Base-by-base conservation (phyloP, 2,888 invertebrate species). In the Mesodorylaimus sp. region DNA sequence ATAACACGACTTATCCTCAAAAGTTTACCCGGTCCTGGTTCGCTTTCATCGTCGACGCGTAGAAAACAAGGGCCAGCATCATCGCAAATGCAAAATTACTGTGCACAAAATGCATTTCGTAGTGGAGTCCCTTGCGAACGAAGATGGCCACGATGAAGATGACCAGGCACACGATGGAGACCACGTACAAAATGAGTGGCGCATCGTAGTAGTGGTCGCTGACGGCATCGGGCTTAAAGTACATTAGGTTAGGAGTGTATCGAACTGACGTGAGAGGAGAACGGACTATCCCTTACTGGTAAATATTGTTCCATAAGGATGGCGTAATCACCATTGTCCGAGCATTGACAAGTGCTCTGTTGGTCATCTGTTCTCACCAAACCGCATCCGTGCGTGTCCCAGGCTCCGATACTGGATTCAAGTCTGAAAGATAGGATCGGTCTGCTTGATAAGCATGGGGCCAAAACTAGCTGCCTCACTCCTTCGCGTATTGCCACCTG, bases 51-150 rank as follows among this genome's bases (percentile, higher is more conserved):
- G 47, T 46, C 16, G 53, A 24, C 28, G 54, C 3, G 47, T 54
- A 56, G n/a, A 47, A 28, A 3, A 45, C 23, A 7, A 46, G 41
- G 19, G 56, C 55, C 16, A 56, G 3, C 27, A 54, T 26, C 38
- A 56, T 16, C 5, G 55, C 52, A 13, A 50, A 2, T 1, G 50
- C 47, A 21, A 52, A 7, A 39, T 56, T 56, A 19, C 43, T 45
- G 36, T 53, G 53, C 13, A 56, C 41, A 3, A 56, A 39, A 45
- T 56, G 50, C n/a, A 52, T n/a, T 45, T 54, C 54, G 43, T 50
- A 50, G 25, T 48, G 51, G 5, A 55, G 51, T 1, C 41, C 13
- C 43, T 48, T 47, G 10, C 25, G 21, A 2, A 26, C 19, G 2
- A 51, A n/a, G 21, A 55, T 50, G n/a, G 51, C 21, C 29, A 50